Conservation (phyloP, 2,888 invertebrate species). For the Coremacera marginata region DNA sequence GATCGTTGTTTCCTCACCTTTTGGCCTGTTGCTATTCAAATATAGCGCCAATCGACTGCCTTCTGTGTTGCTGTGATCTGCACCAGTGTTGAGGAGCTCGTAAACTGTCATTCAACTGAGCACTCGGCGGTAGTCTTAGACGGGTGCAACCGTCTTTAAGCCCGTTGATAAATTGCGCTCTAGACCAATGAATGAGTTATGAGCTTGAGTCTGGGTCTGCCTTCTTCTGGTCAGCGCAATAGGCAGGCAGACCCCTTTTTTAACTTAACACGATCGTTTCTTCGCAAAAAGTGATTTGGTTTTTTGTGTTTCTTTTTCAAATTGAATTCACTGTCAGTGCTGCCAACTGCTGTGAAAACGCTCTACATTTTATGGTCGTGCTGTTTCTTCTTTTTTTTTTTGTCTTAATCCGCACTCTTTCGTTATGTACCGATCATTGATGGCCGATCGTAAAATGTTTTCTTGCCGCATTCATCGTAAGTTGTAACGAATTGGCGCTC, state of each 20-base stretch:
- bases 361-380: constrained; percentile 7
- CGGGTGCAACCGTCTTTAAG: not conserved
- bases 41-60: not conserved
- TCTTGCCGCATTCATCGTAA: not conserved
- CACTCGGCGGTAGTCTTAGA: constrained; percentile 52
- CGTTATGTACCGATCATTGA: not conserved
- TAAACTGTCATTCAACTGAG: constrained; percentile 61
- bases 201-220: not conserved
- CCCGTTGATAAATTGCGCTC: not conserved
- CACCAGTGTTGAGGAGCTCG: constrained; percentile 45
- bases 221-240: not conserved
- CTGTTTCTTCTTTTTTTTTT: not conserved
- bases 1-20: constrained; percentile 21
- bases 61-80: not conserved
- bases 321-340: not conserved
- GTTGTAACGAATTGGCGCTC: not conserved
- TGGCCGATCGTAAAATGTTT: constrained; percentile 9
- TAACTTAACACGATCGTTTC: constrained; percentile 3
- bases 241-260: constrained; percentile 6
- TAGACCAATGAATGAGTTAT: not conserved
- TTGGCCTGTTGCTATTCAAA: constrained; percentile 2
- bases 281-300: not conserved
- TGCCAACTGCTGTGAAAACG: not conserved
- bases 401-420: too few relatives aligned
- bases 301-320: not conserved